A percentile compares a stretch with the other conserved stretches of the same genome.
Conservation (phyloP, 2,797 vertebrate species). For the Hyperoplus lanceolatus region DNA sequence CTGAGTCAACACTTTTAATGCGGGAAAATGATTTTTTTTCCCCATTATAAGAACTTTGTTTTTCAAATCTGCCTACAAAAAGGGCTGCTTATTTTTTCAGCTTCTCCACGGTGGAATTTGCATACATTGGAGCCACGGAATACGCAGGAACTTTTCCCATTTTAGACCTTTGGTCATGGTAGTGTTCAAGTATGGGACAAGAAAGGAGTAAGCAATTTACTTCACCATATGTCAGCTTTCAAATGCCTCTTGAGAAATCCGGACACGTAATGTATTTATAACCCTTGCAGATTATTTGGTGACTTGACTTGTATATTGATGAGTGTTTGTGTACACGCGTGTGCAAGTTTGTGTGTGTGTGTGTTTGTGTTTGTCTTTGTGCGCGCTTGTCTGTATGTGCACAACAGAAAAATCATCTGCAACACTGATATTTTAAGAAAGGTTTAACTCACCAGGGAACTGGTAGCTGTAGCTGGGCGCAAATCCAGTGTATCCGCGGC, state of each 20-base stretch:
- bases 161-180: conserved; percentile 79
- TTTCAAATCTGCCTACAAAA: conserved; percentile 69
- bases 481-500: conserved; percentile 98
- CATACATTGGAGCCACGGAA: conserved; percentile 73
- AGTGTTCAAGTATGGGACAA: conserved; percentile 67
- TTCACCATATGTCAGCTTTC: conserved; percentile 72
- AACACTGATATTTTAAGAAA: conserved; percentile 58
- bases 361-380: conserved; percentile 32
- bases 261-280: conserved; percentile 68
- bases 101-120: conserved; percentile 78
- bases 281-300: conserved; percentile 72
- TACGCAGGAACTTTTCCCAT: conserved; percentile 64
- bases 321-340: conserved; percentile 48
- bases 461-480: conserved; percentile 99
- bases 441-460: conserved; percentile 93
- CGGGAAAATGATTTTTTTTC: conserved; percentile 76
- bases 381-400: conserved; percentile 47
- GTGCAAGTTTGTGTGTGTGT: conserved; percentile 19
- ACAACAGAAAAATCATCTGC: conserved; percentile 58
- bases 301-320: conserved; percentile 69
- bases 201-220: conserved; percentile 74
- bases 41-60: conserved; percentile 65
- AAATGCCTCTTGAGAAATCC: conserved; percentile 66
- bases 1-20: conserved; percentile 80
- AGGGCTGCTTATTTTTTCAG: conserved; percentile 62